Evolutionary conservation across 2,888 invertebrate genomes (phyloP).

Genomic region (Polydesmus complanatus): DNA sequence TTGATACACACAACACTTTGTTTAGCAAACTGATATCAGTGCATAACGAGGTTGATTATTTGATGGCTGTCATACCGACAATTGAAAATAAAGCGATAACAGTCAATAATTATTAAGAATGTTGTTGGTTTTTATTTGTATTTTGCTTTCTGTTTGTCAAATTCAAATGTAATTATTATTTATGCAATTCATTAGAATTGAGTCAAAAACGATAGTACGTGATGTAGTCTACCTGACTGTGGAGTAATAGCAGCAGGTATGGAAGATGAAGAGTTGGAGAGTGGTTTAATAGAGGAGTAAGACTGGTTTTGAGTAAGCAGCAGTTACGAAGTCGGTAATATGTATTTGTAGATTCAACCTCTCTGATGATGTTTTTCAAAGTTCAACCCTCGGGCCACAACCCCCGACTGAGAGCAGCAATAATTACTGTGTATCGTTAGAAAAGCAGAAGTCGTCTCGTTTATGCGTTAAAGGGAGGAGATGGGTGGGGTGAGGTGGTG

Average conservation of each 20-base stretch:
- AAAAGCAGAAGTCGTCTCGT: not conserved
- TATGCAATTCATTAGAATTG: too few relatives aligned
- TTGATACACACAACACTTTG: too few relatives aligned
- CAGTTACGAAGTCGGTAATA: not conserved
- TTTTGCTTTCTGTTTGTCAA: too few relatives aligned
- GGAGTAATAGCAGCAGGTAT: not conserved
- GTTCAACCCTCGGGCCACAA: not conserved
- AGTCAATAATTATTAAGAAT: too few relatives aligned
- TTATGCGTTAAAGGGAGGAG: not conserved
- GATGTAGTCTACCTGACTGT: too few relatives aligned
- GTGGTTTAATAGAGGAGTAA: not conserved
- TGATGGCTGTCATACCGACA: too few relatives aligned
- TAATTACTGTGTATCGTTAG: not conserved
- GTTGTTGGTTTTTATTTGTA: too few relatives aligned
- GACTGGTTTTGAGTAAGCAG: not conserved
- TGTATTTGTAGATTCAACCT: not conserved
- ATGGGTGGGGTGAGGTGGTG: not conserved
- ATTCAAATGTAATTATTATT: too few relatives aligned
- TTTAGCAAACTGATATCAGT: too few relatives aligned
- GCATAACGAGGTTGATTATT: too few relatives aligned
- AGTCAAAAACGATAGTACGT: too few relatives aligned
- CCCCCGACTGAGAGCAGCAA: not conserved
- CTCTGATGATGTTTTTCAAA: not conserved
- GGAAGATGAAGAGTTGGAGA: not conserved
- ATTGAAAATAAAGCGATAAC: too few relatives aligned